These are phyloP conservation scores for Asobara japonica DNA, from an alignment of 1,140 invertebrate genomes.

Conservation along the genomic window DNA sequence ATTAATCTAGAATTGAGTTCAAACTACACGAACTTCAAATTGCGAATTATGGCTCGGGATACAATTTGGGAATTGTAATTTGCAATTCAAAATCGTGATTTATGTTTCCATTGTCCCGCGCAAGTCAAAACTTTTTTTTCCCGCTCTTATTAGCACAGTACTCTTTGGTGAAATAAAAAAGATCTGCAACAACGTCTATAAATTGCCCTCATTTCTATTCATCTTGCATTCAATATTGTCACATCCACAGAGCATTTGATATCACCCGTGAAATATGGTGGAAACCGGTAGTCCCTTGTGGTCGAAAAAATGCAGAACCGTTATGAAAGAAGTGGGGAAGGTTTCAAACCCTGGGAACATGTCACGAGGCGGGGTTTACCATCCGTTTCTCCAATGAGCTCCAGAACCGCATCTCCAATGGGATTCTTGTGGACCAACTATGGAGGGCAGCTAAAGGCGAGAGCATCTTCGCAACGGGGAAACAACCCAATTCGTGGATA, in stretches of 20 bases:
- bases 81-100: too few relatives aligned
- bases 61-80: too few relatives aligned
- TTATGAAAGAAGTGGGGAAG: neutral
- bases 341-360: neutral
- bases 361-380: neutral
- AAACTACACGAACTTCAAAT: too few relatives aligned
- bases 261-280: neutral
- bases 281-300: neutral
- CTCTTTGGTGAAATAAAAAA: neutral
- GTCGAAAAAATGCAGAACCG: neutral
- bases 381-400: neutral
- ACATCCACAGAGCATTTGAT: neutral
- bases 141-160: too few relatives aligned
- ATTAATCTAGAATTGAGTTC: too few relatives aligned
- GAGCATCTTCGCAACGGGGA: neutral
- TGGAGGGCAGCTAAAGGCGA: neutral
- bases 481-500: too few relatives aligned
- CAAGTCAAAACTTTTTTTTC: too few relatives aligned
- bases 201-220: neutral
- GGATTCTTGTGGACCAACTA: neutral
- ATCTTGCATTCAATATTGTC: neutral
- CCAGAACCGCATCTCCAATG: neutral
- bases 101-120: too few relatives aligned
- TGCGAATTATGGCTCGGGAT: too few relatives aligned
- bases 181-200: neutral